Conservation (phyloP, 2,888 invertebrate genomes). For the Rhynchonema sp. region DNA sequence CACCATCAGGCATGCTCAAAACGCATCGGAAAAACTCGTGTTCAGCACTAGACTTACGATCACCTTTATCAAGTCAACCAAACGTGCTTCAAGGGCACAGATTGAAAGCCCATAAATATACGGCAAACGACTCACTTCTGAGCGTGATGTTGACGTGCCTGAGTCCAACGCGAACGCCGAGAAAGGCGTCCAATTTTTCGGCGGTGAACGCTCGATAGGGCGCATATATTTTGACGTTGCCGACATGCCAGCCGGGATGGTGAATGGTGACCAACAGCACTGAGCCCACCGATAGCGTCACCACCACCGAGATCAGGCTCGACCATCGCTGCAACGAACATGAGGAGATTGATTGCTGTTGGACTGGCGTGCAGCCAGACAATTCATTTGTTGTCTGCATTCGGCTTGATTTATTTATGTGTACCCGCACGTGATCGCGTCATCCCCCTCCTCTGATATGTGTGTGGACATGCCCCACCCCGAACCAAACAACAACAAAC, state of each 20-base stretch:
- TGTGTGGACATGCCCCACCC: no score
- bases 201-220: conserved; percentile 74
- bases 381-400: background rate
- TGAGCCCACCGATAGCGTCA: conserved; percentile 76
- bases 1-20: no score
- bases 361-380: background rate
- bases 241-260: conserved; percentile 83
- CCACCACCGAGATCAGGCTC: conserved; percentile 70
- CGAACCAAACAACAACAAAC: no score
- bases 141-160: conserved; percentile 87
- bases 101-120: no score
- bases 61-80: no score
- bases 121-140: conserved; percentile 46
- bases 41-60: no score
- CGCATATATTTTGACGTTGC: conserved; percentile 55
- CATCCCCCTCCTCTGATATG: no score
- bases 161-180: conserved; percentile 77
- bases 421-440: no score
- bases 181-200: conserved; percentile 63
- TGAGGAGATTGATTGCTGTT: no score
- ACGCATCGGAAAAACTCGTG: no score
- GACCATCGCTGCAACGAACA: background rate
- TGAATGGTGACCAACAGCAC: conserved; percentile 70
- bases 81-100: no score
- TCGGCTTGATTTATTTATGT: no score